phyloP scores from a whole-genome alignment of 92 coral and sea anemone species.

The Phenganax stokvisi region DNA sequence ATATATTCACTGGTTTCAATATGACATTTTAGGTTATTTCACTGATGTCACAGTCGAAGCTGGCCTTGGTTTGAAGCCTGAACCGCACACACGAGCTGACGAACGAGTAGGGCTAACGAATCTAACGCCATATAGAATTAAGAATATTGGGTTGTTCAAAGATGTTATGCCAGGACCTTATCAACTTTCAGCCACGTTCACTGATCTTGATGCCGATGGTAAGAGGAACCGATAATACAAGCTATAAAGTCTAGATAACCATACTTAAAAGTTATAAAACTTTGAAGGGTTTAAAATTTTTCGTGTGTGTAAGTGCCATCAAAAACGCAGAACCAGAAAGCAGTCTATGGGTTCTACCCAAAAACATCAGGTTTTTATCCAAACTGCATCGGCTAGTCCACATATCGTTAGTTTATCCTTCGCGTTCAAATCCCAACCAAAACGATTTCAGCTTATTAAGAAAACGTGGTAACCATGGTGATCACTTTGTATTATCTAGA shows the following conservation, averaged over 20 bases:
- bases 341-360: not conserved
- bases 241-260: too few relatives aligned
- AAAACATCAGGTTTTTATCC: not conserved
- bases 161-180: conserved; percentile 92
- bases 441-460: too few relatives aligned
- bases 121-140: conserved; percentile 73
- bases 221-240: conserved; percentile 11
- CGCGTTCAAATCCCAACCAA: too few relatives aligned
- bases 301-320: too few relatives aligned
- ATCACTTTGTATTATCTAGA: too few relatives aligned
- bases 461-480: too few relatives aligned
- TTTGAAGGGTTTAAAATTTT: too few relatives aligned
- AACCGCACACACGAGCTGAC: conserved; percentile 82
- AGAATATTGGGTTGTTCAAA: conserved; percentile 71
- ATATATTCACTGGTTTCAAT: not conserved
- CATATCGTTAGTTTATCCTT: not conserved
- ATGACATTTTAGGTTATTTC: conserved; percentile 76
- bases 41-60: conserved; percentile 86
- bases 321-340: too few relatives aligned
- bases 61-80: conserved; percentile 60
- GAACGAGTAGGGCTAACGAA: conserved; percentile 70
- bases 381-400: not conserved
- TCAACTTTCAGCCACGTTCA: conserved; percentile 78
- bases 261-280: too few relatives aligned
- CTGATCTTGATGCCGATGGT: conserved; percentile 93